Conservation (phyloP, 2,888 invertebrate genomes). For the Ornithoptera alexandrae region DNA sequence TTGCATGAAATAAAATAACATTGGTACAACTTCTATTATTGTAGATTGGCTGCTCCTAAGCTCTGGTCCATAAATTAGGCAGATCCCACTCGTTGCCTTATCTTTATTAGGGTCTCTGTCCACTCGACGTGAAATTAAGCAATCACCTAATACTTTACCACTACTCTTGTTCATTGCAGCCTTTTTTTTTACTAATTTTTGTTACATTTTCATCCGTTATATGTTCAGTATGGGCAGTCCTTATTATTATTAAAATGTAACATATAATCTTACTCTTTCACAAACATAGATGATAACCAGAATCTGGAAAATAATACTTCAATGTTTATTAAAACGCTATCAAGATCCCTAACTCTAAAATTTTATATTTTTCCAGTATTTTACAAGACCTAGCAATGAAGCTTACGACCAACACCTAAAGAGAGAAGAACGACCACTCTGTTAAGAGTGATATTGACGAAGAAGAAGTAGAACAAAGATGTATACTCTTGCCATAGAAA, state of each 20-base stretch:
- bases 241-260: background rate
- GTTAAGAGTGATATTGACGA: too few relatives aligned
- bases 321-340: too few relatives aligned
- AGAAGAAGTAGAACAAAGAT: too few relatives aligned
- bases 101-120: conserved; percentile 27
- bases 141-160: background rate
- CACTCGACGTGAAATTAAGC: conserved; percentile 21
- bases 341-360: too few relatives aligned
- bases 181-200: background rate
- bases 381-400: too few relatives aligned
- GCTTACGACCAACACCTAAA: too few relatives aligned
- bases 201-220: background rate
- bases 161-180: background rate
- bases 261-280: too few relatives aligned
- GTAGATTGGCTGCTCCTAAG: conserved; percentile 3
- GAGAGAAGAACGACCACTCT: too few relatives aligned
- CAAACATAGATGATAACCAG: too few relatives aligned
- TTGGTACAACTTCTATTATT: background rate
- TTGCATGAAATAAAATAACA: background rate
- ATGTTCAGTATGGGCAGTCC: background rate
- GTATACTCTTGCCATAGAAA: too few relatives aligned
- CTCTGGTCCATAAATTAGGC: conserved; percentile 8
- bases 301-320: too few relatives aligned
- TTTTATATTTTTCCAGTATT: too few relatives aligned
- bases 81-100: conserved; percentile 15